These are phyloP conservation scores for Hydrotaea cyrtoneurina DNA, from an alignment of 2,888 invertebrate genomes.

Conservation along the genomic window DNA sequence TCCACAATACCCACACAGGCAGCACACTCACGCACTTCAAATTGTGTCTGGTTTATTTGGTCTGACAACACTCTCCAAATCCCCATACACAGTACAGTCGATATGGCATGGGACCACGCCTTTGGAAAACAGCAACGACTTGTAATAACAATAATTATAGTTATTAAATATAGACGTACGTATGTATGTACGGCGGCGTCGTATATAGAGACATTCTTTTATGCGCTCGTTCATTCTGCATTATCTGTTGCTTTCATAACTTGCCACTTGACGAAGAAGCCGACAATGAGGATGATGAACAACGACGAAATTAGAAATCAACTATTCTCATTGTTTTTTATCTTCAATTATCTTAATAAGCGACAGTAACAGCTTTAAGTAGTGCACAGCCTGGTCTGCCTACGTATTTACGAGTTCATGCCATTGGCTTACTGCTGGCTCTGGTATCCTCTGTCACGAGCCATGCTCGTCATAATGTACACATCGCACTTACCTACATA, in stretches of 20 bases:
- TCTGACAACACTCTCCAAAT: not conserved
- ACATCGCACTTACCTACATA: not conserved
- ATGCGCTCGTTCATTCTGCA: not conserved
- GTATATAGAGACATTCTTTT: not conserved
- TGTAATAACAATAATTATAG: slow-evolving; percentile 17
- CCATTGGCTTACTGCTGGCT: not conserved
- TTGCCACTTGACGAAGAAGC: not conserved
- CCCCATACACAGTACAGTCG: not conserved
- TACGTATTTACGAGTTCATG: slow-evolving; percentile 21
- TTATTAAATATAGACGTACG: slow-evolving; percentile 22
- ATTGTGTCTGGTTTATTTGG: not conserved
- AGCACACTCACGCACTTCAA: slow-evolving; percentile 5
- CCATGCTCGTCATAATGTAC: not conserved
- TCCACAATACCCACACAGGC: not conserved
- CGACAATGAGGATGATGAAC: slow-evolving; percentile 9
- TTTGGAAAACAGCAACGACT: slow-evolving; percentile 8
- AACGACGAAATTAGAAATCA: slow-evolving; percentile 24
- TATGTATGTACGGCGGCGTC: not conserved
- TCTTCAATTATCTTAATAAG: slow-evolving; percentile 41
- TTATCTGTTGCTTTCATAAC: slow-evolving; percentile 34
- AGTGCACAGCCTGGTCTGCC: slow-evolving; percentile 13
- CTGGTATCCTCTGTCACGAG: not conserved
- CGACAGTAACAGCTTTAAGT: slow-evolving; percentile 45
- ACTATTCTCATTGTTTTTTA: slow-evolving; percentile 33
- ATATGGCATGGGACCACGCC: slow-evolving; percentile 19